Evolutionary conservation across 2,113 vertebrate species (phyloP), one percentile per base, ranked within the genome.

Genomic region (Monopterus albus): DNA sequence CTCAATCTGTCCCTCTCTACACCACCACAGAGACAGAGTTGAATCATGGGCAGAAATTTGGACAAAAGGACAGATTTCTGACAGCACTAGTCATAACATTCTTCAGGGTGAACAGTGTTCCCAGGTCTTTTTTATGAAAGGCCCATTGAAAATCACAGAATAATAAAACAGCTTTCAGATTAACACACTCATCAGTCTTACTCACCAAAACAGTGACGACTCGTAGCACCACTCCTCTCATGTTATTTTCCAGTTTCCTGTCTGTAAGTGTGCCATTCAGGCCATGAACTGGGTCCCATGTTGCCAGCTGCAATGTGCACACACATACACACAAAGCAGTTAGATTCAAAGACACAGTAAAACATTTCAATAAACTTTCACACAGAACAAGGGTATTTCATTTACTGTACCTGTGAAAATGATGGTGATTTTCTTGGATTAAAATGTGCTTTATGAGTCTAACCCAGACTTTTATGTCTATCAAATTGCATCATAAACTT

Each of bases 161-260:
- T 5, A 20, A 33, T 23, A 66, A 26, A 47, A 45, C 40, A 36
- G 42, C 6, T 14, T 12, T 17, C 6, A 43, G 21, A 62, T 26
- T 23, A 55, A 64, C 25, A 57, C 39, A 55, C 13, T 18, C 6
- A 50, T 56, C 9, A 58, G 36, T 5, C 49, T 35, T 47, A 82
- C 97, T 95, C 93, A 99, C 98, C 95, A 98, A 88, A 45, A 99
- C 95, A 28, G 97, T 98, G 36, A 98, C 98, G n/a, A 99, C 95
- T 4, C 96, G 95, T 0, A 98, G 93, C 46, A 98, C 95, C 38
- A 99, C 96, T 5, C 98, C 98, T 67, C 97, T 91, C 96, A 99
- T 99, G 85, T 99, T 99, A 72, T 99, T 99, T 83, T 99, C 98
- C 90, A 99, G 79, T 76, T 97, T 98, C 80, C 96, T 95, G 91